phyloP scores from a whole-genome alignment of 2,113 vertebrate species.

The Neopipo cinnamomea region DNA sequence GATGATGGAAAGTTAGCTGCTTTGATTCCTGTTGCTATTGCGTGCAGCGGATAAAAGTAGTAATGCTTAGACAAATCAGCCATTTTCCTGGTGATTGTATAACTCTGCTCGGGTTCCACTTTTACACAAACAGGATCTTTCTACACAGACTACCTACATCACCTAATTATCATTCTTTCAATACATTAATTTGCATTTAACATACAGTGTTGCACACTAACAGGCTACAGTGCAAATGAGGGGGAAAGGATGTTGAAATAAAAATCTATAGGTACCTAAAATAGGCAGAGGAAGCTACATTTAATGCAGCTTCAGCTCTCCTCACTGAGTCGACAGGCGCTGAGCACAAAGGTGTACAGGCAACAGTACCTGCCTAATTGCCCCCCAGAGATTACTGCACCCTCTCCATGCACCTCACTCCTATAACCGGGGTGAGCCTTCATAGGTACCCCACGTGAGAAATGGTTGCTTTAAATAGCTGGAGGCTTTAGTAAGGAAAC shows the following conservation, averaged over 20 bases:
- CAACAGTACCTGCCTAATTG: neutral
- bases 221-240: neutral
- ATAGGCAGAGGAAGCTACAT: neutral
- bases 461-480: neutral
- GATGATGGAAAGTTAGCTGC: slow-evolving; percentile 41
- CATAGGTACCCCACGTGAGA: neutral
- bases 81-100: slow-evolving; percentile 22
- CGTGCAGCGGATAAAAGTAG: neutral
- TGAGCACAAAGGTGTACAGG: neutral
- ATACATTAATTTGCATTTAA: neutral
- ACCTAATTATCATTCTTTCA: neutral
- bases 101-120: slow-evolving; percentile 6
- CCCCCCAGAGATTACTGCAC: neutral
- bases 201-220: neutral
- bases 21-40: slow-evolving; percentile 61
- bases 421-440: neutral
- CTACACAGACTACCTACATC: neutral
- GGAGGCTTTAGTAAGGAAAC: neutral
- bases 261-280: neutral
- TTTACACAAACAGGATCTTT: slow-evolving; percentile 12
- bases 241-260: neutral
- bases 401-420: neutral
- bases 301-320: neutral
- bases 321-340: neutral
- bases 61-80: slow-evolving; percentile 33